Conservation (phyloP, 2,888 invertebrate genomes). For the Alentia gelatinosa region DNA sequence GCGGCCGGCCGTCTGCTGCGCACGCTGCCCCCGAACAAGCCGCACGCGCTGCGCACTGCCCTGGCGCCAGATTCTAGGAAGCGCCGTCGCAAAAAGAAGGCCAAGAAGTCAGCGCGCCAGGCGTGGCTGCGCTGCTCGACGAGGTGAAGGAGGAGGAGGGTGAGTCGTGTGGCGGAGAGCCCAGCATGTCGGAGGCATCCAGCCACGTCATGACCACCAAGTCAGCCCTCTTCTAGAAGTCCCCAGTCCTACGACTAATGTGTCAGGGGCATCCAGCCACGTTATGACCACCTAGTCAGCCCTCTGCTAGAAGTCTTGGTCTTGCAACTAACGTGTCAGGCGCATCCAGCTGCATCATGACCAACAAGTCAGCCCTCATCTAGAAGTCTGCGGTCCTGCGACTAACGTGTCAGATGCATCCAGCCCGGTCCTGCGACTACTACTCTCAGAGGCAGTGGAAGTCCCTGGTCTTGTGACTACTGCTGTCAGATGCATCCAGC, state of each 20-base stretch:
- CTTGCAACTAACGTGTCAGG: neutral
- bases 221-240: conserved; percentile 22
- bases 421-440: too few relatives aligned
- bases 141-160: conserved; percentile 38
- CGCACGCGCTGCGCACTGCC: neutral
- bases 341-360: neutral
- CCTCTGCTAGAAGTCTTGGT: neutral
- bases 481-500: neutral
- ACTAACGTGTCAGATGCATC: too few relatives aligned
- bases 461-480: too few relatives aligned
- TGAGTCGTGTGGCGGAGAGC: neutral
- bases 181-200: neutral
- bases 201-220: neutral
- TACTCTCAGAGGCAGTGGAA: too few relatives aligned
- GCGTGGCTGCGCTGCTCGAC: conserved; percentile 5
- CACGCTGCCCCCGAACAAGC: neutral
- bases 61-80: neutral
- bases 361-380: conserved; percentile 25
- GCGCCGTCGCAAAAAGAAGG: neutral
- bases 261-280: neutral
- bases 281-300: conserved; percentile 11
- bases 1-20: neutral
- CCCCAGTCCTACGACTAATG: too few relatives aligned
- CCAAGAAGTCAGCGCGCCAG: neutral
- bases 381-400: too few relatives aligned